Base-by-base conservation (phyloP, 2,113 vertebrate genomes). In the Acanthochromis polyacanthus region DNA sequence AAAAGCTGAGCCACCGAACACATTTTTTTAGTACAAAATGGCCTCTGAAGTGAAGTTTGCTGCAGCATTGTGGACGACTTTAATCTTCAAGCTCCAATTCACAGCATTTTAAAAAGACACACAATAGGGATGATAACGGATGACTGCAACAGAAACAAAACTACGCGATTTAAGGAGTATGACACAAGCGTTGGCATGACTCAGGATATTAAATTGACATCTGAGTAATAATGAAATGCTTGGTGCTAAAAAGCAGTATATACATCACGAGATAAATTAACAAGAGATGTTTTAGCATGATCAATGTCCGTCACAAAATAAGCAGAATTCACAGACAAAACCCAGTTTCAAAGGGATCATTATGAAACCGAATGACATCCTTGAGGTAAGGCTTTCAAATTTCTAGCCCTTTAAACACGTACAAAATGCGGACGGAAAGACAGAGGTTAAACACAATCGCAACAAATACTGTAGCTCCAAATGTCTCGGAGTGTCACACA, bases 311-410 rank as follows among this genome's bases (percentile, higher is more conserved):
- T 46, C 51, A 43, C 17, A 46, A 64, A 71, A 6, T 4, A 25
- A 1, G 30, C 50, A 48, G 51, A 86, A 71, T 82, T 89, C 75
- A 88, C 76, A 82, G n/a, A 72, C 16, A 73, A 51, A 72, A 1
- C 3, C 30, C 50, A 46, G 56, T 85, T 74, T 7, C 32, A 65
- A 61, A 66, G 52, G 74, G 40, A 70, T 79, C 4, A 32, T 65
- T 28, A 62, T 71, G 72, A 78, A 67, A 80, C 19, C 45, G 52
- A 75, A 84, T 57, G 80, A 86, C 57, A 82, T 82, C 79, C 64
- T 87, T 79, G 82, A 88, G 89, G 79, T 90, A 84, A 88, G 85
- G 70, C 68, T 84, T 86, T 68, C 1, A 75, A 63, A 58, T 62
- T 36, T 71, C 14, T 75, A 89, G 84, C 87, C 90, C 81, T 91